Evolutionary conservation across 2,113 vertebrate species (phyloP).

Genomic region (Cynocephalus volans): DNA sequence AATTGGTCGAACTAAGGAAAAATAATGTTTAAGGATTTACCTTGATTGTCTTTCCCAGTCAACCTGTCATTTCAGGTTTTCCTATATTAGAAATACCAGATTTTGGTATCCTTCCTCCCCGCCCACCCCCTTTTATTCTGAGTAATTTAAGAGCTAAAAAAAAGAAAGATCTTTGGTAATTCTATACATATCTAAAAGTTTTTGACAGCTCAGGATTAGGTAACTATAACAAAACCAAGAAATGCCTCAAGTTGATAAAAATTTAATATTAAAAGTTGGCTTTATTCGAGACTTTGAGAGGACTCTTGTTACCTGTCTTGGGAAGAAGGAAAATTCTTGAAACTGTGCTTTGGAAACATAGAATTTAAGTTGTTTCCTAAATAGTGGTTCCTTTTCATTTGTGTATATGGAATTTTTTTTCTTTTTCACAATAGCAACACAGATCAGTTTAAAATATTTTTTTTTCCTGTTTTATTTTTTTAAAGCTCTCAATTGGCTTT

Average conservation of each 20-base stretch:
- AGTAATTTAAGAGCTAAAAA: neutral
- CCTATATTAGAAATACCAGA: neutral
- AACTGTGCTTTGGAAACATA: neutral
- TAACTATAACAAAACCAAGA: constrained; percentile 12
- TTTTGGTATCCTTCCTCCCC: neutral
- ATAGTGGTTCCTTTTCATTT: neutral
- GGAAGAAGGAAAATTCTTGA: constrained; percentile 6
- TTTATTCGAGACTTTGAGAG: constrained; percentile 4
- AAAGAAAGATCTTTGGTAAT: neutral
- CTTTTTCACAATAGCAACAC: neutral
- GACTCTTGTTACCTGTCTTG: neutral
- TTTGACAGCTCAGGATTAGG: neutral
- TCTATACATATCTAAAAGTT: neutral
- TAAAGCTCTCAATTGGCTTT: too few species aligned
- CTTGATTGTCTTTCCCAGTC: neutral
- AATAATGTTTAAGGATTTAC: constrained; percentile 3
- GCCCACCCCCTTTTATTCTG: neutral
- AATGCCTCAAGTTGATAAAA: neutral
- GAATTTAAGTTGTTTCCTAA: constrained; percentile 48
- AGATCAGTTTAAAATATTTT: constrained; percentile 19
- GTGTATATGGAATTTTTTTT: neutral
- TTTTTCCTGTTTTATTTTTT: neutral
- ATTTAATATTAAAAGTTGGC: constrained; percentile 18
- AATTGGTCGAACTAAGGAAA: neutral
- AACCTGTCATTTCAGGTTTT: neutral